phyloP scores from a whole-genome alignment of 2,113 vertebrate species.

The Plecotus auritus region DNA sequence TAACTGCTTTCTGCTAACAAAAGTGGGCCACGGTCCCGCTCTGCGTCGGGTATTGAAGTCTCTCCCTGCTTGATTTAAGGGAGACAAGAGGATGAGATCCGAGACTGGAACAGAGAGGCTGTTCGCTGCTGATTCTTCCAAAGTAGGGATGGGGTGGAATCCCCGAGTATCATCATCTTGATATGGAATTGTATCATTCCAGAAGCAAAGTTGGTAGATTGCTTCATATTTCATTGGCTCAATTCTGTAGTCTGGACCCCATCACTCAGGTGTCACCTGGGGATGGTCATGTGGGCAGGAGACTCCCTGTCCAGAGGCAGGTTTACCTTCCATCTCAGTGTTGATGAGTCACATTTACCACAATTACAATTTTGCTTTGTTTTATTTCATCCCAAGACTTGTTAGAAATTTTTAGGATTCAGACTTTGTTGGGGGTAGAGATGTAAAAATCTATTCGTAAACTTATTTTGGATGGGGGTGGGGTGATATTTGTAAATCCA shows the following conservation, averaged over 20 bases:
- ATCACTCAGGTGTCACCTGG: background rate
- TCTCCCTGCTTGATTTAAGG: background rate
- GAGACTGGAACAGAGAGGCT: background rate
- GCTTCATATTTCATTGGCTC: background rate
- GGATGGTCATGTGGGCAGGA: background rate
- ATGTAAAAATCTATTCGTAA: background rate
- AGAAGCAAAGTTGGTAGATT: background rate
- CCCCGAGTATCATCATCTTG: background rate
- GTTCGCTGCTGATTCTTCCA: background rate
- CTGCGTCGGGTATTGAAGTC: background rate
- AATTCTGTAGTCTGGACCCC: background rate
- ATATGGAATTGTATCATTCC: background rate
- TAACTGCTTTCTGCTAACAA: background rate
- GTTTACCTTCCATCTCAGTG: background rate
- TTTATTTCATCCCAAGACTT: constrained; percentile 3
- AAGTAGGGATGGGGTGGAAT: background rate
- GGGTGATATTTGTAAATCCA: background rate
- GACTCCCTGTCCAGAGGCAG: background rate
- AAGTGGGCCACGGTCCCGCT: too few species aligned
- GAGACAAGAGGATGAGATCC: background rate
- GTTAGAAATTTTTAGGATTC: background rate
- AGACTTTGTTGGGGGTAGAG: background rate
- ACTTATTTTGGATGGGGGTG: background rate
- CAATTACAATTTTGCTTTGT: background rate
- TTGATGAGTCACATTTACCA: background rate